Conservation (phyloP, 1,140 invertebrate species). For the Pogonomyrmex californicus region DNA sequence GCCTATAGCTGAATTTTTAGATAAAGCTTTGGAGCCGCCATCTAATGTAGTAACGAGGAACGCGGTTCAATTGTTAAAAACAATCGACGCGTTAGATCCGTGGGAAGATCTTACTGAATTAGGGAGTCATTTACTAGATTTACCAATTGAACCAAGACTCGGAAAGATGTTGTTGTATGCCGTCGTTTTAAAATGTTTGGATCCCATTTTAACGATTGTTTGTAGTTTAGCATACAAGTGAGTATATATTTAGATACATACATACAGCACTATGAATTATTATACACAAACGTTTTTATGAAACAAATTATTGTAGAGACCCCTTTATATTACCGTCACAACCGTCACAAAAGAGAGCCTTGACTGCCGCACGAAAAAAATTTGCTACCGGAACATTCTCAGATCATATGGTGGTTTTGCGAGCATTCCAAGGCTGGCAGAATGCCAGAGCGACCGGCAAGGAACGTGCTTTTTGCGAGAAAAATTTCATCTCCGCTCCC, state of each 20-base stretch:
- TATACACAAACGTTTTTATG: not conserved
- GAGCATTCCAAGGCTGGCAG: slow-evolving; percentile 94
- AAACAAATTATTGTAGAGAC: slow-evolving; percentile 87
- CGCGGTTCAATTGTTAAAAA: slow-evolving; percentile 93
- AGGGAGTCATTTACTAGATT: slow-evolving; percentile 92
- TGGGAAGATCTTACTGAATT: slow-evolving; percentile 95
- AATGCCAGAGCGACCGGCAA: slow-evolving; percentile 90
- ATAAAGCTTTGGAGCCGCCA: slow-evolving; percentile 95
- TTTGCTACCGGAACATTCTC: slow-evolving; percentile 93
- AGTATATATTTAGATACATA: slow-evolving; percentile 78
- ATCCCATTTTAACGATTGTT: slow-evolving; percentile 97
- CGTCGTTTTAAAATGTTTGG: slow-evolving; percentile 96
- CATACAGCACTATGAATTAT: not conserved
- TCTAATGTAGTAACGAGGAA: slow-evolving; percentile 91
- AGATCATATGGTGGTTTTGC: slow-evolving; percentile 96
- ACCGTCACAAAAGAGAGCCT: slow-evolving; percentile 89
- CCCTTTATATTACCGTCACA: slow-evolving; percentile 93
- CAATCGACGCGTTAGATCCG: slow-evolving; percentile 94
- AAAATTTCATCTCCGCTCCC: slow-evolving; percentile 93
- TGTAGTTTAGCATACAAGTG: slow-evolving; percentile 94
- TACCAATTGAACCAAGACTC: slow-evolving; percentile 96
- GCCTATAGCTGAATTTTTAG: slow-evolving; percentile 94
- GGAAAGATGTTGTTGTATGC: slow-evolving; percentile 97
- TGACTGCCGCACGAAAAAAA: slow-evolving; percentile 89
- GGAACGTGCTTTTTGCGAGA: slow-evolving; percentile 92